A percentile compares a stretch with the other conserved stretches of the same genome.
phyloP scores from a whole-genome alignment of 2,113 vertebrate species.

The Panthera tigris region DNA sequence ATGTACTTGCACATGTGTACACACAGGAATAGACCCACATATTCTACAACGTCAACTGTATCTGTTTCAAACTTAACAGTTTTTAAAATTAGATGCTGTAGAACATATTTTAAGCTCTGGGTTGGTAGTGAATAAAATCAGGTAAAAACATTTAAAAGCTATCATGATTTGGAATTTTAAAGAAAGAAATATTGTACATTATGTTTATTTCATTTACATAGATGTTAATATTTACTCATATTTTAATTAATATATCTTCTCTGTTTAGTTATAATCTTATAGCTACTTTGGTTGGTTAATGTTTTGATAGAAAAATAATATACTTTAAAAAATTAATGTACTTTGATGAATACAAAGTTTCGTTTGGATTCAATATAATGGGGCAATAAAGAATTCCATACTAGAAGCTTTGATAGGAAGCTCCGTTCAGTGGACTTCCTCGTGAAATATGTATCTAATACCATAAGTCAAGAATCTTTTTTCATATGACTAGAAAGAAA shows the following conservation, averaged over 20 bases:
- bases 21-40: neutral
- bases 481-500: neutral
- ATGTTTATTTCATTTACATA: neutral
- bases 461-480: neutral
- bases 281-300: neutral
- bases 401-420: neutral
- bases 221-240: neutral
- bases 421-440: neutral
- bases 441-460: neutral
- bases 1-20: neutral
- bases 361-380: neutral
- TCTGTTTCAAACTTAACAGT: neutral
- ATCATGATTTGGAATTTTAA: neutral
- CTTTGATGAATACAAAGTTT: neutral
- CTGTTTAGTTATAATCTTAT: neutral
- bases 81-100: neutral
- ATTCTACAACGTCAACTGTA: neutral
- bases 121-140: neutral
- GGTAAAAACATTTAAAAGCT: neutral
- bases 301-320: neutral
- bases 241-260: neutral
- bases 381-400: neutral
- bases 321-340: neutral
- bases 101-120: neutral
- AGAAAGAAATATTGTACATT: neutral